Conservation (phyloP, 2,888 invertebrate genomes). For the Eurois occulta region DNA sequence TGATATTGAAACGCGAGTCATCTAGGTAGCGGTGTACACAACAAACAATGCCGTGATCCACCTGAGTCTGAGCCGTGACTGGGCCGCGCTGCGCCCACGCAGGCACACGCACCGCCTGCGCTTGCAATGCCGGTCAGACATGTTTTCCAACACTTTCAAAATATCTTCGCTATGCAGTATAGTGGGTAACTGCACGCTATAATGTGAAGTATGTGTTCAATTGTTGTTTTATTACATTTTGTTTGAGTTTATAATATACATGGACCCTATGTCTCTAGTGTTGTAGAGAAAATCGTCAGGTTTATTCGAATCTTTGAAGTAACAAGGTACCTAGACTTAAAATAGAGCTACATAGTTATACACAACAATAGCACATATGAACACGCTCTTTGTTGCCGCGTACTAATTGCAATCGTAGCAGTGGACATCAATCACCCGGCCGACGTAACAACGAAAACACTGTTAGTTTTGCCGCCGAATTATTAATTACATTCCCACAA, state of each 20-base stretch:
- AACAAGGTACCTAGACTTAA: background rate
- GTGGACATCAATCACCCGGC: conserved; percentile 85
- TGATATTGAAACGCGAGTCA: conserved; percentile 50
- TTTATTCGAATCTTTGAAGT: background rate
- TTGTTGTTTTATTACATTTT: conserved; percentile 11
- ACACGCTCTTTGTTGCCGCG: conserved; percentile 48
- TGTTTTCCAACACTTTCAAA: conserved; percentile 74
- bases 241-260: background rate
- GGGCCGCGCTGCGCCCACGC: conserved; percentile 74
- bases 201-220: conserved; percentile 39
- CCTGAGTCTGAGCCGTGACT: conserved; percentile 72
- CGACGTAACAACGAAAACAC: conserved; percentile 89
- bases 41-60: conserved; percentile 73
- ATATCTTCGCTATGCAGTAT: conserved; percentile 41
- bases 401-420: conserved; percentile 79
- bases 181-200: conserved; percentile 3
- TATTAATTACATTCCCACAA: conserved; percentile 91
- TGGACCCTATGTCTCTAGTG: background rate
- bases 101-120: conserved; percentile 61
- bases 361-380: conserved; percentile 36
- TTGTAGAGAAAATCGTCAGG: background rate
- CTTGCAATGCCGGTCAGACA: conserved; percentile 72
- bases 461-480: conserved; percentile 91
- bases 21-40: conserved; percentile 55
- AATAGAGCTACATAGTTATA: conserved; percentile 29